Evolutionary conservation across 1,140 invertebrate genomes (phyloP).

Genomic region (Platorchestia sp.): DNA sequence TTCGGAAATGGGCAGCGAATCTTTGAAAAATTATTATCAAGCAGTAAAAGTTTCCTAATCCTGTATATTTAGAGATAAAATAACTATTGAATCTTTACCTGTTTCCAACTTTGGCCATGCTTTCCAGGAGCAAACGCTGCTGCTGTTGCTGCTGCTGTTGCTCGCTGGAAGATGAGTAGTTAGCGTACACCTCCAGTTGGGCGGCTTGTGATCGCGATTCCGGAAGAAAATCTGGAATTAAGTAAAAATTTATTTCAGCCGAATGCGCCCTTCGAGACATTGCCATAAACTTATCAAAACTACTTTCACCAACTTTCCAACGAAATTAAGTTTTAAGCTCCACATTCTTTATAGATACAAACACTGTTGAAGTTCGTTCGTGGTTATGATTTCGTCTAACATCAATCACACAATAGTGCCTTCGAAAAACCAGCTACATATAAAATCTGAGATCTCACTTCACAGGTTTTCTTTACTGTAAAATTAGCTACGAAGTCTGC

Average conservation of each 20-base stretch:
- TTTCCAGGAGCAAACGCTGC: constrained; percentile 49
- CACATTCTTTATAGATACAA: no score
- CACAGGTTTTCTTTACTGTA: no score
- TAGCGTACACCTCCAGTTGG: constrained; percentile 43
- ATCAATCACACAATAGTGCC: no score
- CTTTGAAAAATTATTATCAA: not conserved
- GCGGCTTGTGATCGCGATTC: not conserved
- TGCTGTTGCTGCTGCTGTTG: constrained; percentile 35
- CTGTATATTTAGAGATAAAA: not conserved
- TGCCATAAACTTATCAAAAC: not conserved
- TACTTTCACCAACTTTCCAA: not conserved
- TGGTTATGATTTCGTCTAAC: no score
- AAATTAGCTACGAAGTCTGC: no score
- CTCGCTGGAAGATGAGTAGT: constrained; percentile 40
- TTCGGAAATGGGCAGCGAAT: not conserved
- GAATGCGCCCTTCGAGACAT: not conserved
- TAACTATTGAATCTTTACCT: not conserved
- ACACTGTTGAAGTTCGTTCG: no score
- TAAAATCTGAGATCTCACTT: no score
- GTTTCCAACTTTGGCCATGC: constrained; percentile 51
- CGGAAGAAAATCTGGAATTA: not conserved
- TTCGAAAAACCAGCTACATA: no score
- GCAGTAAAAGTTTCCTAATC: not conserved
- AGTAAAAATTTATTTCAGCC: not conserved
- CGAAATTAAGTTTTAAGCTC: no score